Evolutionary conservation across 2,888 invertebrate genomes (phyloP), one percentile per base, ranked within the genome.

Genomic region (Nudaria mundana): DNA sequence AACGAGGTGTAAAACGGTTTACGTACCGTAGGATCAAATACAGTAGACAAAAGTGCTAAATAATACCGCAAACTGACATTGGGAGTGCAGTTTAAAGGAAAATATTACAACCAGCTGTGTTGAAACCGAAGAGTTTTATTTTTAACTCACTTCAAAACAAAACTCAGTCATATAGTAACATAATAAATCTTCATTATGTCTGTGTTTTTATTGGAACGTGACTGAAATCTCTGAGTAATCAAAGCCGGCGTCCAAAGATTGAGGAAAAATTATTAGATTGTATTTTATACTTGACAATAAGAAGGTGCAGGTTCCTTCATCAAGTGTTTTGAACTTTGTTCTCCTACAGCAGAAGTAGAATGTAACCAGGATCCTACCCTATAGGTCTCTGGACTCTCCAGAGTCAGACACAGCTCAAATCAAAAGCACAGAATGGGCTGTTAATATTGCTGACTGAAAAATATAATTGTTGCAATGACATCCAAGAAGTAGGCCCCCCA

Each of bases 101-200:
- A 32, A 30, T 25, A 44, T 39, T 40, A 40, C 20, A 43, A 50
- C 40, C 45, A 55, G 56, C 38, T 49, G 38, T 38, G 29, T 32
- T 33, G 39, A 42, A 51, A 49, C 41, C 44, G 48, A 40, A 35
- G 20, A 32, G 39, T 49, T 60, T 56, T 72, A 76, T 72, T 73
- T 73, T 63, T 63, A 67, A 58, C 48, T 38, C 45, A 44, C 65
- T 67, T 63, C 54, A 63, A 57, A 61, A 59, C 47, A 54, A 36
- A 36, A 23, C 38, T 63, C 54, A 54, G 52, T 48, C 44, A 62
- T 70, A 62, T 62, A 66, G 58, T 57, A 47, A 30, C 41, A 4
- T 43, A 43, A 61, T 63, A 62, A 60, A 54, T 40, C 24, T 59
- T 60, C 48, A 46, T 50, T 50, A 51, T 52, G 39, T 58, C 45